Evolutionary conservation across 2,888 invertebrate species (phyloP), one percentile per base, ranked within the genome.

Genomic region (Eupithecia inturbata): DNA sequence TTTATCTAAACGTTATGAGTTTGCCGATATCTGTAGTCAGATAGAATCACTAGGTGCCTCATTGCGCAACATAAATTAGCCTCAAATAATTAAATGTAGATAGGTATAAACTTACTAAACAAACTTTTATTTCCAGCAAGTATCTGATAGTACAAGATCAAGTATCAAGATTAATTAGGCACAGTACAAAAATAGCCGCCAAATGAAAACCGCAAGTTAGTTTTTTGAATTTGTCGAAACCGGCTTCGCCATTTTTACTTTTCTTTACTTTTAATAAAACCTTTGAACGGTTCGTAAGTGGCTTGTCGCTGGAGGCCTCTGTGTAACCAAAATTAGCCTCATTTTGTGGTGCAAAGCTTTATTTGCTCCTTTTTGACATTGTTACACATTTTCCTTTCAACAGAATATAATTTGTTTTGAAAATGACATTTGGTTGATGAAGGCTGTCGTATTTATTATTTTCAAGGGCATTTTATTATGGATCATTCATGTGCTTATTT

Each of bases 341-440:
- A 66, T 26, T 66, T 66, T 66, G 66, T 39, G 83, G 78, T 75
- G 12, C 14, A 26, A 3, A 57, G 57, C 57, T 57, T 57, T 57
- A 57, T 57, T 26, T 57, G 57, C 22, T 26, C 14, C 14, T 26
- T 57, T 57, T 53, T 22, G 22, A 57, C 57, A 57, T 57, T 57
- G 26, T 26, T 57, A 57, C 57, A 57, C 4, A 57, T 57, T 5
- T 57, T 57, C 57, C 26, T 26, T 57, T 57, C 14, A 57, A 22
- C 26, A 26, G 57, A 57, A 57, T 53, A 26, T 14, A 22, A 57
- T 57, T 57, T 57, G 26, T 57, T 57, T 3, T 26, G 22, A 26
- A 26, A 22, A 77, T 83, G 85, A 85, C 90, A 91, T 90, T 88
- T 91, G 90, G 89, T 78, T 78, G 82, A 70, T 57, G 14, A 26